Conservation (phyloP, 2,113 vertebrate genomes). For the Ia io region DNA sequence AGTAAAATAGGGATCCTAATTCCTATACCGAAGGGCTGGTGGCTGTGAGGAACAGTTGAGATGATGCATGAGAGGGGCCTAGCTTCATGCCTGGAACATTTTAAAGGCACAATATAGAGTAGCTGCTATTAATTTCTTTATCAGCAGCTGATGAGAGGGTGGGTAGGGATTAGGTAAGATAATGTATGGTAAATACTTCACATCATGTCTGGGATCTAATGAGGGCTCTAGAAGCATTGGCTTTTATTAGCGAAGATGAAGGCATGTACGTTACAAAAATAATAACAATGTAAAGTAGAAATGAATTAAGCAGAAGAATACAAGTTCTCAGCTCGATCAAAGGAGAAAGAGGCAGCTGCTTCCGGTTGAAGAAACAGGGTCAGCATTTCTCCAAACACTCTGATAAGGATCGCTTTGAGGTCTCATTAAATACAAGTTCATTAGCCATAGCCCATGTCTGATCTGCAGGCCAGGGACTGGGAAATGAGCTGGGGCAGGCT, state of each 20-base stretch:
- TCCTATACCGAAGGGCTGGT: not conserved
- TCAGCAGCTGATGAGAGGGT: not conserved
- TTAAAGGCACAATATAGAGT: not conserved
- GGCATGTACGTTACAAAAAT: not conserved
- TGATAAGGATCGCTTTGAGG: not conserved
- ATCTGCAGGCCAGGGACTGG: not conserved
- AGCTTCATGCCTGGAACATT: not conserved
- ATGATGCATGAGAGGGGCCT: not conserved
- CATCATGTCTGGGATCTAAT: slow-evolving; percentile 5
- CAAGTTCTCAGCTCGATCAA: not conserved
- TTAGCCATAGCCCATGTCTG: not conserved
- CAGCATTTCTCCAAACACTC: not conserved
- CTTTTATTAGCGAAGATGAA: slow-evolving; percentile 45
- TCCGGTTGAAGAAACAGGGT: not conserved
- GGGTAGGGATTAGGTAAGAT: slow-evolving; percentile 12
- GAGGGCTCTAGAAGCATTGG: not conserved
- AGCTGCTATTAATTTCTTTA: not conserved
- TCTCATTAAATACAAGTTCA: not conserved
- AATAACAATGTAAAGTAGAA: not conserved
- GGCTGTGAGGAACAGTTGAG: not conserved
- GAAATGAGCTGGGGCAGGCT: not conserved
- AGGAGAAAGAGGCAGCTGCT: not conserved
- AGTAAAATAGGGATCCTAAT: not conserved
- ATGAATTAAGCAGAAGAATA: not conserved
- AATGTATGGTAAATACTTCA: slow-evolving; percentile 42